Evolutionary conservation across 2,888 invertebrate genomes (phyloP).

Genomic region (Parnassius glacialis): DNA sequence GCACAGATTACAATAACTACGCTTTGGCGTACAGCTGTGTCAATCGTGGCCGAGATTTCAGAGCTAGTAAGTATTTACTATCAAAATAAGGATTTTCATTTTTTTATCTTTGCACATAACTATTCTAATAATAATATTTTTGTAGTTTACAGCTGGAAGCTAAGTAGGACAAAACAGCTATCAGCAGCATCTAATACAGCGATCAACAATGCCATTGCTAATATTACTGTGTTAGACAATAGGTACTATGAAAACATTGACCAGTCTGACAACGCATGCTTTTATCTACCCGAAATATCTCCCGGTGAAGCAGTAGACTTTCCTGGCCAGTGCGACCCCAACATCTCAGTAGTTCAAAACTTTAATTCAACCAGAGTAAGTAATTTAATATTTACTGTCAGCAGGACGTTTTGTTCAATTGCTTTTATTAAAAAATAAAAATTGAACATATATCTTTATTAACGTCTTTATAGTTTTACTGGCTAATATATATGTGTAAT

Average conservation of each 20-base stretch:
- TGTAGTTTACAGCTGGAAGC: constrained; percentile 62
- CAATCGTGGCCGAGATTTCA: constrained; percentile 44
- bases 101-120: neutral
- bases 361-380: constrained; percentile 48
- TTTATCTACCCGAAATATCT: constrained; percentile 49
- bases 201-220: constrained; percentile 42
- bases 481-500: no score
- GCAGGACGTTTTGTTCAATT: neutral
- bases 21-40: constrained; percentile 50
- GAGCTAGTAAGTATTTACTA: constrained; percentile 48
- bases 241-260: constrained; percentile 47
- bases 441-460: no score
- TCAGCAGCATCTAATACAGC: constrained; percentile 34
- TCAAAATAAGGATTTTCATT: neutral
- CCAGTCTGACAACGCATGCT: constrained; percentile 51
- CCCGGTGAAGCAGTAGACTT: constrained; percentile 48
- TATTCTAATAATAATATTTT: neutral
- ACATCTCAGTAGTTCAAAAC: constrained; percentile 44
- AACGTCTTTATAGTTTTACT: no score
- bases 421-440: no score
- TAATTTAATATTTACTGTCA: constrained; percentile 20
- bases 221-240: constrained; percentile 45
- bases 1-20: constrained; percentile 44
- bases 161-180: constrained; percentile 49
- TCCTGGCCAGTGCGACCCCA: constrained; percentile 52